phyloP scores from a whole-genome alignment of 2,113 vertebrate genomes.

The Pedetes capensis region DNA sequence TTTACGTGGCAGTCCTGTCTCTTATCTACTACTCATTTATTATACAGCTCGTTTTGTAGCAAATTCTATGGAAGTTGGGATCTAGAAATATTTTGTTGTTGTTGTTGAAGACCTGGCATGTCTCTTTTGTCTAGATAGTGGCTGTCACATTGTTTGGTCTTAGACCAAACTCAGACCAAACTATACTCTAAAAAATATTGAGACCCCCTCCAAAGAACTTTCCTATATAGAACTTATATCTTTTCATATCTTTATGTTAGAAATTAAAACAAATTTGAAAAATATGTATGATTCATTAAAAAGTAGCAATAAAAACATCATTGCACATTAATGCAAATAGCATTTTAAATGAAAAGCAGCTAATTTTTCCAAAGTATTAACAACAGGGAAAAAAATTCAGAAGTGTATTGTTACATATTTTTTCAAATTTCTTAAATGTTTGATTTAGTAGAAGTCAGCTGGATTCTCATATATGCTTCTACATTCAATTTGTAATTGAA shows the following conservation, averaged over 20 bases:
- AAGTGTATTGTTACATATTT: not conserved
- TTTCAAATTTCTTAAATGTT: not conserved
- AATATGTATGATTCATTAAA: not conserved
- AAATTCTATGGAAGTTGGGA: not conserved
- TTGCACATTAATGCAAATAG: not conserved
- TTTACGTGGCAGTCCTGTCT: not conserved
- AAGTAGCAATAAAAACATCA: not conserved
- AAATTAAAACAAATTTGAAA: constrained; percentile 18
- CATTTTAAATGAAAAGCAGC: not conserved
- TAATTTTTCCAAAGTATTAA: not conserved
- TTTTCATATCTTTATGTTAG: not conserved
- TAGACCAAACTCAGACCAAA: too few relatives aligned
- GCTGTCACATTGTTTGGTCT: not conserved
- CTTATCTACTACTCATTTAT: not conserved
- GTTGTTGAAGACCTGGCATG: not conserved
- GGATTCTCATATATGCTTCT: not conserved
- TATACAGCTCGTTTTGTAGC: not conserved
- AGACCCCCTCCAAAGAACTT: constrained; percentile 17
- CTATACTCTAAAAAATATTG: too few relatives aligned
- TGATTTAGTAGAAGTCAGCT: not conserved
- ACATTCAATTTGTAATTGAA: not conserved
- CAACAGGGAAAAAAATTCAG: not conserved
- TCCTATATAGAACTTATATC: not conserved
- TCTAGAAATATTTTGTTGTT: not conserved
- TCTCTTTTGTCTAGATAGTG: not conserved